Evolutionary conservation across 2,113 vertebrate species (phyloP).

Genomic region (Syrrhaptes paradoxus): DNA sequence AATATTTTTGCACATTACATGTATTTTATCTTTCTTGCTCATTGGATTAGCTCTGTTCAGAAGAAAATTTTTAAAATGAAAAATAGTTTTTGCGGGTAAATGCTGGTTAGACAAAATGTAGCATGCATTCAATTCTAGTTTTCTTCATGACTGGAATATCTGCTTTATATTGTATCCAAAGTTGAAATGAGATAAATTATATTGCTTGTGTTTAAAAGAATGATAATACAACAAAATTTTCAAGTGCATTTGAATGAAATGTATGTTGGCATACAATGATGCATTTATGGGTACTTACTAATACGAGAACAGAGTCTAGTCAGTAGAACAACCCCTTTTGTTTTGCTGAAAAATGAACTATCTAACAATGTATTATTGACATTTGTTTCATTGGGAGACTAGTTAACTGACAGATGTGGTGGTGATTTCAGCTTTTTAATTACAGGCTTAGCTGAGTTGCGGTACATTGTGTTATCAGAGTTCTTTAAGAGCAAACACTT

Average conservation of each 20-base stretch:
- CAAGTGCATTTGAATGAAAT: background rate
- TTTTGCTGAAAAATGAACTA: constrained; percentile 17
- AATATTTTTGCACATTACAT: background rate
- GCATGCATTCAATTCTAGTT: background rate
- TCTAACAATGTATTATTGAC: background rate
- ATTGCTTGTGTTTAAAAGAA: constrained; percentile 11
- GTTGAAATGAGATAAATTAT: constrained; percentile 15
- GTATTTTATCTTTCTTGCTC: background rate
- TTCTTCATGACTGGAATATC: background rate
- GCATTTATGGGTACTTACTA: background rate
- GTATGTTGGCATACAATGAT: background rate
- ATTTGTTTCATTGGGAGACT: background rate
- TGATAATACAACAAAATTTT: constrained; percentile 31
- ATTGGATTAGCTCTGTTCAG: constrained; percentile 34
- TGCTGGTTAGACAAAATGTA: constrained; percentile 22
- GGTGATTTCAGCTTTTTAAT: background rate
- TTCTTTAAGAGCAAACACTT: background rate
- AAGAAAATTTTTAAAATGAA: background rate
- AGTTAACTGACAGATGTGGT: background rate
- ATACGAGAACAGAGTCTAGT: constrained; percentile 8
- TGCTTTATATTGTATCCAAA: background rate
- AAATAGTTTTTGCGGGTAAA: background rate
- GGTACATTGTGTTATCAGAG: background rate
- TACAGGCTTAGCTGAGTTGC: background rate
- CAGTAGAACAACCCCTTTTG: background rate